Evolutionary conservation across 2,888 invertebrate genomes (phyloP).

Genomic region (Rhogogaster chlorosoma): DNA sequence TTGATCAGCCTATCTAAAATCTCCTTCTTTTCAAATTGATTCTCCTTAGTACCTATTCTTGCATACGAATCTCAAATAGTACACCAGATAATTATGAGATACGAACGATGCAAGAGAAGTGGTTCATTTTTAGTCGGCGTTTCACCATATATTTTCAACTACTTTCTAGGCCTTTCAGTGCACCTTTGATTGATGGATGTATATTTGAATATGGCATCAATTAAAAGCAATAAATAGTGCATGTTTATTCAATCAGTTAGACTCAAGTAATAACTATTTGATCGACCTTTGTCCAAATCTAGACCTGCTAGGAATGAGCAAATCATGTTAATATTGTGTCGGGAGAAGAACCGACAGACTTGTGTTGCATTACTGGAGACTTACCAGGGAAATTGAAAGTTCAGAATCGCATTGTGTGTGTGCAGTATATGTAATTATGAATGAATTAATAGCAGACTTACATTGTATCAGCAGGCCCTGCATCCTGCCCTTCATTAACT

Average conservation of each 20-base stretch:
- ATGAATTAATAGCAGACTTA: constrained; percentile 81
- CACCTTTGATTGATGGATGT: neutral
- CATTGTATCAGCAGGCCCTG: constrained; percentile 93
- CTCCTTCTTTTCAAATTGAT: neutral
- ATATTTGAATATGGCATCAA: neutral
- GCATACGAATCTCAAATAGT: neutral
- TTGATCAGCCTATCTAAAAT: neutral
- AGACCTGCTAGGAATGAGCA: neutral
- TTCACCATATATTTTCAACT: neutral
- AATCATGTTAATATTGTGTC: neutral
- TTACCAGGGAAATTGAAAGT: constrained; percentile 43
- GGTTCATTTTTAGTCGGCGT: neutral
- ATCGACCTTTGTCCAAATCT: constrained; percentile 2
- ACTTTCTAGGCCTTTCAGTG: neutral
- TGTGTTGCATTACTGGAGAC: constrained; percentile 18
- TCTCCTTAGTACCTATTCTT: neutral
- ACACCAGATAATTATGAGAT: neutral
- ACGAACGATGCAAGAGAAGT: neutral
- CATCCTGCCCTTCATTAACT: constrained; percentile 91
- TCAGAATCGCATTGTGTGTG: constrained; percentile 37
- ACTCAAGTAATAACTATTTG: neutral
- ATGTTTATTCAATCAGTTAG: neutral
- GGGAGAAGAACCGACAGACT: neutral
- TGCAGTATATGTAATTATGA: constrained; percentile 3
- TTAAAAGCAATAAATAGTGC: neutral